Evolutionary conservation across 2,888 invertebrate genomes (phyloP).

Genomic region (Stegana nigrithorax): DNA sequence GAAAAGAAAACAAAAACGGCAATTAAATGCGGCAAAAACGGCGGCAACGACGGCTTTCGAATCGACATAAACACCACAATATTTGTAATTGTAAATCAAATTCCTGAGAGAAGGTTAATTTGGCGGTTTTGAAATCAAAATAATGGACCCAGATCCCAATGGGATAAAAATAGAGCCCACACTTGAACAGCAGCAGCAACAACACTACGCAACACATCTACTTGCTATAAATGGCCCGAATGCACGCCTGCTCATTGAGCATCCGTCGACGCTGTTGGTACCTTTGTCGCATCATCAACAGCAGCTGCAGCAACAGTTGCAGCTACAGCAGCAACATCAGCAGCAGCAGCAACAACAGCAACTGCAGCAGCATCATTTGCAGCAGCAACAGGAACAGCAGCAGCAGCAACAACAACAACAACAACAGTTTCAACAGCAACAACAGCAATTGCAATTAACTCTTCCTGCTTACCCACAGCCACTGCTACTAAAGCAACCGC

Average conservation of each 20-base stretch:
- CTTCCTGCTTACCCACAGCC: slow-evolving; percentile 57
- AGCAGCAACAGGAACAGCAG: slow-evolving; percentile 48
- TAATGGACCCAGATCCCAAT: slow-evolving; percentile 68
- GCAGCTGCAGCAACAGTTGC: slow-evolving; percentile 52
- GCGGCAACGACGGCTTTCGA: slow-evolving; percentile 22
- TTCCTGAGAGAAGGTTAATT: slow-evolving; percentile 15
- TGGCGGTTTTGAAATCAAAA: slow-evolving; percentile 53
- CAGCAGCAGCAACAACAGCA: slow-evolving; percentile 54
- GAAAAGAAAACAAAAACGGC: slow-evolving; percentile 36
- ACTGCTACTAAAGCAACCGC: slow-evolving; percentile 54
- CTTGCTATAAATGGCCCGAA: slow-evolving; percentile 67
- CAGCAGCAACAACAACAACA: slow-evolving; percentile 38
- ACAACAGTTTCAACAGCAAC: slow-evolving; percentile 31
- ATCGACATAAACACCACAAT: slow-evolving; percentile 27
- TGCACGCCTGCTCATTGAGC: slow-evolving; percentile 66
- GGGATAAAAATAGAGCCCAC: slow-evolving; percentile 68
- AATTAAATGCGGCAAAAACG: slow-evolving; percentile 50
- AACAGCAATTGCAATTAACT: slow-evolving; percentile 53
- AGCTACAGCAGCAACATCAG: slow-evolving; percentile 38
- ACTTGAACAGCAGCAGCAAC: slow-evolving; percentile 63
- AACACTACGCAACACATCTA: slow-evolving; percentile 66
- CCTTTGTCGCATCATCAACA: slow-evolving; percentile 58
- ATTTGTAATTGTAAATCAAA: too few relatives aligned
- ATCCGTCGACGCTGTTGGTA: slow-evolving; percentile 64
- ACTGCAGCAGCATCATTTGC: slow-evolving; percentile 43